Base-by-base conservation (phyloP, 2,797 vertebrate species). In the Peromyscus nudipes region DNA sequence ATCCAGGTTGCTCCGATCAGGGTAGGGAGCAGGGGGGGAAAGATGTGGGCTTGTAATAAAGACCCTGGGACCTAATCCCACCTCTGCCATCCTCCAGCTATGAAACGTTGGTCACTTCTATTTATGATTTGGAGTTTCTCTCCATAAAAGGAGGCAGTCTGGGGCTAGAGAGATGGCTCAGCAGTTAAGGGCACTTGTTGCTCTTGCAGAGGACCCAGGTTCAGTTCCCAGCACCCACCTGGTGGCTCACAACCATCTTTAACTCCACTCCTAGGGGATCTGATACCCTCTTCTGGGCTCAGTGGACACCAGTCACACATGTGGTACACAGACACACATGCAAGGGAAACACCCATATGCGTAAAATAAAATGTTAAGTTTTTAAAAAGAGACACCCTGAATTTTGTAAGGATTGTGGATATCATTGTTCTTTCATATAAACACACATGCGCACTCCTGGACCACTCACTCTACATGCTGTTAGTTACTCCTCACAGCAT, bases 341-440 rank as follows among this genome's bases (percentile, higher is more conserved):
- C 29, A 49, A 31, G 82, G 43, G 23, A 64, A 85, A 67, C 64
- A 46, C 6, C 27, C 40, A n/a, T n/a, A 25, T n/a, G 64, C 19
- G n/a, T 25, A 49, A 67, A 67, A 49, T 49, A 9, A 85, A 67
- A 67, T 25, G 12, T 0, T 52, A 65, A 46, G 83, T n/a, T 67
- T 67, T 49, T 49, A 34, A 85, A 67, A 67, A 31, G 83, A 67
- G 31, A n/a, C 40, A 12, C 27, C 3, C 1, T 0, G n/a, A 29
- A 8, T 82, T n/a, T n/a, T 7, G 1, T 23, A 21, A 29, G 69
- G 57, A 13, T 6, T 23, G 6, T n/a, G 16, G 25, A 2, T 0
- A 0, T 29, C 1, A 4, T n/a, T 4, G 1, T 49, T 23, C 4
- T 3, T 46, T 10, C 27, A 2, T 43, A 14, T 17, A 40, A 43